Base-by-base conservation (phyloP, 2,888 invertebrate genomes). In the Polietes domitor region DNA sequence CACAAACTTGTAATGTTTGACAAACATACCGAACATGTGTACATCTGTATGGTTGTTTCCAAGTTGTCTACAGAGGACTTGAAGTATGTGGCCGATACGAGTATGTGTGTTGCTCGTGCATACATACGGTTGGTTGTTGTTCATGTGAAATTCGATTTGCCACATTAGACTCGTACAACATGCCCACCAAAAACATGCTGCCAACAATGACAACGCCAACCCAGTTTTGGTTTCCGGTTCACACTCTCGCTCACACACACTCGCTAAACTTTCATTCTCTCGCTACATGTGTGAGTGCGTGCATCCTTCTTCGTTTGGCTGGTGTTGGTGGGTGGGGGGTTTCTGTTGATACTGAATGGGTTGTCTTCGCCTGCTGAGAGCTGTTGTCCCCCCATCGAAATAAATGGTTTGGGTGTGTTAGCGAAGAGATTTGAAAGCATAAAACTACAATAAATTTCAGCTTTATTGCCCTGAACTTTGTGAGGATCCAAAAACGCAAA, bases 391-490 rank as follows among this genome's bases (percentile, higher is more conserved):
- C 7, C 37, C 32, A 3, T 32, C 5, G 32, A 63, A 77, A 73
- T n/a, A 65, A 65, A 50, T 19, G n/a, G n/a, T 83, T 65, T 47
- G 61, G 70, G 70, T 77, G 77, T 77, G 77, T 83, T 28, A 9
- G 26, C 32, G 5, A 63, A 76, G 73, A 73, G 76, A 79, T 81
- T 84, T 76, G 47, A 53, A 76, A 79, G 77, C 75, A 84, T 81
- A 81, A 81, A 84, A 84, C 81, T 84, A 70, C 81, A 68, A 84
- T 84, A 82, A 84, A 84, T 84, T 79, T 84, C 73, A 55, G 74
- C 78, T 73, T 76, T 76, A 84, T 81, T 82, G 76, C 76, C 65
- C 41, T 81, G 53, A 81, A 84, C 76, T 78, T 78, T 79, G 58
- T 41, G 81, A 50, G 68, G 28, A 58, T 81, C 73, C 75, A 68